Base-by-base conservation (phyloP, 2,888 invertebrate species). In the Melanotus villosus region DNA sequence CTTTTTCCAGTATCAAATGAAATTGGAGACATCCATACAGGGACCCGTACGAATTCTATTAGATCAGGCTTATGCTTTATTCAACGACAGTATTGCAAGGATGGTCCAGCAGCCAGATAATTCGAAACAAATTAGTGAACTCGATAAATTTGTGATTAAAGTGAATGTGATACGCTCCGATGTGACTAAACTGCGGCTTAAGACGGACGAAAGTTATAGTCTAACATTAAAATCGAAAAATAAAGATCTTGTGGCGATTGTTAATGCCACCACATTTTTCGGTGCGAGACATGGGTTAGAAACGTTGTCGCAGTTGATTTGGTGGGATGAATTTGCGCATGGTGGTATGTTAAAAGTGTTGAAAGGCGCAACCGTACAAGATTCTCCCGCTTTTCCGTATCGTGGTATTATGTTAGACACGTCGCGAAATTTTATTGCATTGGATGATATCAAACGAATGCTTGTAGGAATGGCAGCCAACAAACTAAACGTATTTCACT, bases 401-500 rank as follows among this genome's bases (percentile, higher is more conserved):
- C 90, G 98, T 38, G 98, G 98, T 2, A 84, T 98, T 0, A 89
- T 97, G 84, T 84, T 98, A 57, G 98, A 98, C 81, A 96, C 98
- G 0, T 93, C 97, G 0, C 87, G 98, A 18, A 97, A 98, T 84
- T 98, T 90, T 83, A 92, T 98, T 80, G 90, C 93, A 0, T 87
- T 94, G 1, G 88, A 87, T 7, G 88, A 91, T 57, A 87, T 94
- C 36, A 89, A 92, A 77, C 88, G 91, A 9, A 92, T 94, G 7
- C 86, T 98, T 79, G 92, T 94, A 68, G 96, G 93, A 1, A 97
- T 98, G 97, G 91, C 93, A 0, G 91, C 94, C 47, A 91, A 92
- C 77, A 98, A 98, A 84, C 84, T 97, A 73, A 98, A 98, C 85
- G 94, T 95, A 1, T 93, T 98, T 80, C 97, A 98, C 80, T 97